Percentiles rank a stretch among this genome's conserved stretches.
Conservation (phyloP, 1,140 invertebrate species). For the Euwallacea similis region DNA sequence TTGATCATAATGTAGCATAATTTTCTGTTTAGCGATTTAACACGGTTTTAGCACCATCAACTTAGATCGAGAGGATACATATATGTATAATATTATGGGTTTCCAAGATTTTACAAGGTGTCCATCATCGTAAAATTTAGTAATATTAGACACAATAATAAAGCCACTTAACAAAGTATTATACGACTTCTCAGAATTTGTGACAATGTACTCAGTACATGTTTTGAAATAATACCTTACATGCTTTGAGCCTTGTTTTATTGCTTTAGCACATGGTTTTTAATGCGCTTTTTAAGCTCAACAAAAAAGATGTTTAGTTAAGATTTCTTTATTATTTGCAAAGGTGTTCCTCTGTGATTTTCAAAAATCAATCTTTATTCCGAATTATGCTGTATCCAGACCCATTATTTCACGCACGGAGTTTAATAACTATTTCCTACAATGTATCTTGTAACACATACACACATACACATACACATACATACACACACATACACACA, state of each 20-base stretch:
- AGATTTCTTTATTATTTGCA: background rate
- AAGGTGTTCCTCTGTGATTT: background rate
- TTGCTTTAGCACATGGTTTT: background rate
- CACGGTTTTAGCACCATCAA: too few relatives aligned
- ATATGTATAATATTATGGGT: too few relatives aligned
- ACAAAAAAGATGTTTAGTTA: background rate
- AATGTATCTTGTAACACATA: conserved; percentile 36
- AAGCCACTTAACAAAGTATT: too few relatives aligned
- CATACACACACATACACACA: too few relatives aligned
- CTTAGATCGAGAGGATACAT: too few relatives aligned
- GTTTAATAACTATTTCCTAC: conserved; percentile 5
- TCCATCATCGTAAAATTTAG: too few relatives aligned
- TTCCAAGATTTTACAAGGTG: too few relatives aligned
- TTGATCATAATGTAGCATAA: too few relatives aligned
- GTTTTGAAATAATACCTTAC: background rate
- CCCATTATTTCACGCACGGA: background rate
- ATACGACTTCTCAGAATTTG: background rate
- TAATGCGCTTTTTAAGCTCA: background rate
- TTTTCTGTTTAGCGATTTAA: too few relatives aligned
- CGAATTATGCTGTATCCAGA: background rate
- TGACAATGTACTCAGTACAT: conserved; percentile 11
- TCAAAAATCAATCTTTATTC: background rate
- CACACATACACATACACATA: conserved; percentile 8
- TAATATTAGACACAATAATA: too few relatives aligned
- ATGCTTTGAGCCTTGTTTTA: conserved; percentile 1